Conservation (phyloP, 2,888 invertebrate genomes). For the Lydus trimaculatus region DNA sequence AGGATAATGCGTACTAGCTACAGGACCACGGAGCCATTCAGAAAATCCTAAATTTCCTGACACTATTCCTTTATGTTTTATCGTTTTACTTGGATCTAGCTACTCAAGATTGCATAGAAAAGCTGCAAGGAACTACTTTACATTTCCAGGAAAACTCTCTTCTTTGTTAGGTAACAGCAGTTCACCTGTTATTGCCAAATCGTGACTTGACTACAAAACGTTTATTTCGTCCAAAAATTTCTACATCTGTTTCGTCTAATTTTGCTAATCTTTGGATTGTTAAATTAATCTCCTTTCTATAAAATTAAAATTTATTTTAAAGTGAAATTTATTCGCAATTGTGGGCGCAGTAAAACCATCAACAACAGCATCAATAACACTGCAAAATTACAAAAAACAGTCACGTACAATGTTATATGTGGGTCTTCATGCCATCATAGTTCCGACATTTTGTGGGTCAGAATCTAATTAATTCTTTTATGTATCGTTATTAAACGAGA, state of each 20-base stretch:
- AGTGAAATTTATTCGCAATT: neutral
- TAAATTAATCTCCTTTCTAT: too few species aligned
- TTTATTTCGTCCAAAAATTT: neutral
- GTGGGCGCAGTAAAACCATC: neutral
- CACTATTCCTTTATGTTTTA: too few species aligned
- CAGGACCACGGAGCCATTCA: too few species aligned
- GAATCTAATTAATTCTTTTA: constrained; percentile 9
- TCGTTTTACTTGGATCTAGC: too few species aligned
- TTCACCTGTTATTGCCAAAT: neutral
- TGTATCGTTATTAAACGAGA: neutral
- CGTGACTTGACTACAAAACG: neutral
- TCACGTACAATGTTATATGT: constrained; percentile 23
- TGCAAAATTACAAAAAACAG: neutral
- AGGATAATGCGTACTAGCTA: too few species aligned
- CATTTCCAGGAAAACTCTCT: neutral
- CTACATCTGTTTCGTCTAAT: too few species aligned
- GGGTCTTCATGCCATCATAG: constrained; percentile 29
- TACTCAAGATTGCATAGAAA: neutral
- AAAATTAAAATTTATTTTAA: too few species aligned
- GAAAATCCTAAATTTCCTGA: too few species aligned
- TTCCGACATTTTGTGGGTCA: constrained; percentile 22
- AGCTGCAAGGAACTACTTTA: neutral
- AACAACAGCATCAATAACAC: neutral
- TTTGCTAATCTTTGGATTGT: too few species aligned
- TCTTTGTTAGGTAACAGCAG: neutral